Percentiles rank a stretch among this genome's conserved stretches.
phyloP scores from a whole-genome alignment of 2,797 vertebrate species.

The Babyrousa celebensis region DNA sequence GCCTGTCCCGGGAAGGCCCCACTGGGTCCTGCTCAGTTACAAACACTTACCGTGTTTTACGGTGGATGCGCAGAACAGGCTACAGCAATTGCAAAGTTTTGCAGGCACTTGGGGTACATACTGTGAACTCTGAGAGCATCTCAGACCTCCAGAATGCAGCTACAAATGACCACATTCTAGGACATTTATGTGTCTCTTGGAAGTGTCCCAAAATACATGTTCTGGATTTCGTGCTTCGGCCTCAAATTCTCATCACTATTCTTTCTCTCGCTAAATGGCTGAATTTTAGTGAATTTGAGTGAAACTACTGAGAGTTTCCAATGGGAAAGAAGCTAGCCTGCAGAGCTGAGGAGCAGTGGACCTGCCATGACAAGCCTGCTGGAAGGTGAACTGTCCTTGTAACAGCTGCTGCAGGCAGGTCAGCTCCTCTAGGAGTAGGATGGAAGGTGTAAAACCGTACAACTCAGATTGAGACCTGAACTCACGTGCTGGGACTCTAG shows the following conservation, averaged over 20 bases:
- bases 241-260: not conserved
- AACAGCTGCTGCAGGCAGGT: not conserved
- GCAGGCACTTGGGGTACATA: not conserved
- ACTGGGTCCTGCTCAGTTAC: too few relatives aligned
- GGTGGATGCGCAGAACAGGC: too few relatives aligned
- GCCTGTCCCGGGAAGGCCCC: too few relatives aligned
- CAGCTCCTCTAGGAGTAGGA: not conserved
- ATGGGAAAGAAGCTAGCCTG: accelerated
- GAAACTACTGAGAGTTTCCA: not conserved
- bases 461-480: too few relatives aligned
- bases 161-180: not conserved
- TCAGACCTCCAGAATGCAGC: not conserved
- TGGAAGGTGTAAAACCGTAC: too few relatives aligned
- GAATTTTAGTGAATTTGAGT: not conserved
- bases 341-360: not conserved
- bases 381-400: accelerated
- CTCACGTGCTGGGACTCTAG: too few relatives aligned
- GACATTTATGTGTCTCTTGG: not conserved
- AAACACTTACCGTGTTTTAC: not conserved
- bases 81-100: not conserved
- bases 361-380: not conserved
- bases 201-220: not conserved
- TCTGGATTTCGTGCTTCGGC: not conserved
- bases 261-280: not conserved
- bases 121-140: not conserved